Percentiles rank a stretch among this genome's conserved stretches.
Evolutionary conservation across 2,113 vertebrate species (phyloP).

Genomic region (Pomatorhinus ruficollis): DNA sequence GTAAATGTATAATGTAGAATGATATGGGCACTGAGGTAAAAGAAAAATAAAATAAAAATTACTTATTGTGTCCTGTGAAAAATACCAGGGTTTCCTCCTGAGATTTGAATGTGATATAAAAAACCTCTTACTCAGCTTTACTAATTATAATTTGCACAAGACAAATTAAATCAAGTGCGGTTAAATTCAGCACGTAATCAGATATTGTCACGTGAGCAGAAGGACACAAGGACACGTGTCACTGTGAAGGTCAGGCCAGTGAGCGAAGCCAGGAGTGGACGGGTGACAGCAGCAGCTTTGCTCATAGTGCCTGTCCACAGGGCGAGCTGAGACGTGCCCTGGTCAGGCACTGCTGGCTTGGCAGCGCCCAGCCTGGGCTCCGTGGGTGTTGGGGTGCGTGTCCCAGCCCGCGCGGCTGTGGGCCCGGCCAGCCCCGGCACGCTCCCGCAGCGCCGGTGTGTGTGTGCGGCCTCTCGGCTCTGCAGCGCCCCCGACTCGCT

Average conservation of each 20-base stretch:
- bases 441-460: too few species aligned
- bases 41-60: neutral
- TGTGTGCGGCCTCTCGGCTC: too few species aligned
- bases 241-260: neutral
- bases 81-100: neutral
- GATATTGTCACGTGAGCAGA: neutral
- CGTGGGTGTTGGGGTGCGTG: too few species aligned
- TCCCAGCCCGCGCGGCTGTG: too few species aligned
- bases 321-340: neutral
- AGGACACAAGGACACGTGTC: fast-evolving
- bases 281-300: neutral
- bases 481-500: too few species aligned
- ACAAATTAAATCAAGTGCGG: neutral
- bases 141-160: neutral
- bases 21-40: neutral
- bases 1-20: neutral
- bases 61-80: neutral
- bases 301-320: neutral
- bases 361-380: neutral
- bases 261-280: fast-evolving
- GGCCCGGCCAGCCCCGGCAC: too few species aligned
- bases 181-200: neutral
- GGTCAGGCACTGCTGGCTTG: fast-evolving
- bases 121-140: neutral
- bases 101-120: neutral